These are phyloP conservation scores for Ypsolopha scabrella DNA, from an alignment of 2,888 invertebrate genomes.

Conservation along the genomic window DNA sequence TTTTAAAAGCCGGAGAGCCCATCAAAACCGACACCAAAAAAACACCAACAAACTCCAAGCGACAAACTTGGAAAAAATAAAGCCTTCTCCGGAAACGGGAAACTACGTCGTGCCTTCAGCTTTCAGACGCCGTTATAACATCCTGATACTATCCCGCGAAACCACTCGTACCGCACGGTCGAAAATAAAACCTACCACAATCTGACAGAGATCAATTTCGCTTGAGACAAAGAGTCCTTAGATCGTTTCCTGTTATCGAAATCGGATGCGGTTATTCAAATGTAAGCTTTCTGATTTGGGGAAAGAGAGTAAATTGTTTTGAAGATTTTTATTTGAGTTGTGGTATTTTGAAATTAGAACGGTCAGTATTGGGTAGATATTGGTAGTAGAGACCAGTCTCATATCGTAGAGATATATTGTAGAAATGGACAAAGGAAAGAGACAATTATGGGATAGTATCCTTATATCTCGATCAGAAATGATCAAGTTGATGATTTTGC, in stretches of 20 bases:
- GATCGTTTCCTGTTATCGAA: slow-evolving; percentile 1
- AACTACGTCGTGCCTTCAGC: slow-evolving; percentile 42
- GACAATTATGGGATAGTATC: neutral
- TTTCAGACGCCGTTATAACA: slow-evolving; percentile 49
- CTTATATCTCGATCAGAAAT: neutral
- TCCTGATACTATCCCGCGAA: slow-evolving; percentile 33
- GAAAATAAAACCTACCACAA: neutral
- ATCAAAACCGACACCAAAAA: slow-evolving; percentile 26
- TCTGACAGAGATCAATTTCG: neutral
- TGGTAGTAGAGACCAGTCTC: neutral
- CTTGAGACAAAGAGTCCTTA: neutral
- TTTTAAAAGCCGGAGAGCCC: slow-evolving; percentile 23
- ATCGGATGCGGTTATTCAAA: slow-evolving; percentile 14
- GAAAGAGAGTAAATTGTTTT: slow-evolving; percentile 34
- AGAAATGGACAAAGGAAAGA: slow-evolving; percentile 8
- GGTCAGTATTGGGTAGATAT: neutral
- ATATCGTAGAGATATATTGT: slow-evolving; percentile 3
- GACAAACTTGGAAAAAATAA: slow-evolving; percentile 38
- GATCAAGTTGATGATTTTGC: neutral
- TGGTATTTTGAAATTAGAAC: neutral
- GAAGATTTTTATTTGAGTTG: slow-evolving; percentile 2
- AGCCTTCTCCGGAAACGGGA: slow-evolving; percentile 38
- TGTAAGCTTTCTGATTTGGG: slow-evolving; percentile 22
- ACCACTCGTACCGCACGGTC: slow-evolving; percentile 23
- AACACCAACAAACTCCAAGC: slow-evolving; percentile 14